Evolutionary conservation across 2,797 vertebrate species (phyloP).

Genomic region (Pseudotriccus pelzelni): DNA sequence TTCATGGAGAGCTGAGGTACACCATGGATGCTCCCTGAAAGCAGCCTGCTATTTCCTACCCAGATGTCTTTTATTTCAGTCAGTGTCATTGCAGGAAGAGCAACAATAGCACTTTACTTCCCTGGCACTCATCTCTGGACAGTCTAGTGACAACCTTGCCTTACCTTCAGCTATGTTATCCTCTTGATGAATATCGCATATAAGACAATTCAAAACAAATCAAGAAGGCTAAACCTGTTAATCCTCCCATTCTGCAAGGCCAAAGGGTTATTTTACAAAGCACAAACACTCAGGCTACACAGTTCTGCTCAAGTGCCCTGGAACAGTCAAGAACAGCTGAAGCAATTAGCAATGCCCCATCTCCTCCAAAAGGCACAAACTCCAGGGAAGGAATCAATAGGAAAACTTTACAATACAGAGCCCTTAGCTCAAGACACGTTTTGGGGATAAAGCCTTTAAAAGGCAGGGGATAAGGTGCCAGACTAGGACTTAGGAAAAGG

Average conservation of each 20-base stretch:
- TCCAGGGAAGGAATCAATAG: constrained; percentile 23
- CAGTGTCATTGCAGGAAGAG: neutral
- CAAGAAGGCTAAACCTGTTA: constrained; percentile 2
- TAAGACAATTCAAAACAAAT: constrained; percentile 11
- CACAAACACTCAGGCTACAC: neutral
- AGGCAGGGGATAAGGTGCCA: neutral
- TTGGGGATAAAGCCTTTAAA: constrained; percentile 22
- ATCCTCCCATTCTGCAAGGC: neutral
- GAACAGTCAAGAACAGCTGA: constrained; percentile 25
- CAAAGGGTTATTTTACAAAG: constrained; percentile 6
- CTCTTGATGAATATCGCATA: neutral
- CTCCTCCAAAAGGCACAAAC: constrained; percentile 10
- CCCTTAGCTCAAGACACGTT: neutral
- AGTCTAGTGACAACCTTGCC: neutral
- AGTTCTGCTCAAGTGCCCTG: neutral
- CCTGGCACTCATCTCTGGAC: neutral
- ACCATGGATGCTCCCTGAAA: neutral
- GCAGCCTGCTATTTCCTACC: constrained; percentile 37
- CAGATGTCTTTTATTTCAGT: constrained; percentile 24
- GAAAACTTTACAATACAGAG: constrained; percentile 17
- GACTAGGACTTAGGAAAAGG: neutral
- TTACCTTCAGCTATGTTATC: neutral
- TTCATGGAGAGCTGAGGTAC: constrained; percentile 31
- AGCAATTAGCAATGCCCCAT: constrained; percentile 37
- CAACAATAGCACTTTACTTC: neutral